These are phyloP conservation scores for Eustalomyia histrio DNA, from an alignment of 2,888 invertebrate genomes.

Conservation along the genomic window DNA sequence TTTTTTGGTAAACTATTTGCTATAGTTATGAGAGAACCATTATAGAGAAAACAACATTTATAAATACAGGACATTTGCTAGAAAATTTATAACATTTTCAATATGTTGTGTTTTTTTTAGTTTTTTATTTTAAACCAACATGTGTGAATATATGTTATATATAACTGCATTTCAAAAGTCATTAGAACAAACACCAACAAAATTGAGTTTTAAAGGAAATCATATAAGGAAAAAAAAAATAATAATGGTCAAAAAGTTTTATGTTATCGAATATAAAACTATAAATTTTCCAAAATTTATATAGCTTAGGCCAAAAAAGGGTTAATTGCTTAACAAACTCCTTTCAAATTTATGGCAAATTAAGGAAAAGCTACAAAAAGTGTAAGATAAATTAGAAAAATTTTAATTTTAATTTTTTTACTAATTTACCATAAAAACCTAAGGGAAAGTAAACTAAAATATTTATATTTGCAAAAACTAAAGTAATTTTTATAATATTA, in stretches of 20 bases:
- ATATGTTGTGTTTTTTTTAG: conserved; percentile 47
- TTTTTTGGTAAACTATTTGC: conserved; percentile 58
- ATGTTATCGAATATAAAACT: conserved; percentile 33
- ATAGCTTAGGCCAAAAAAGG: conserved; percentile 19
- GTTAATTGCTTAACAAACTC: conserved; percentile 57
- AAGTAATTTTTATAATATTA: too few species aligned
- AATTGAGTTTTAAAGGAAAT: neutral
- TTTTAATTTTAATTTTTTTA: too few species aligned
- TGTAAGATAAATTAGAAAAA: neutral
- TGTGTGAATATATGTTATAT: neutral
- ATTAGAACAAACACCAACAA: conserved; percentile 16
- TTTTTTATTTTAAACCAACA: conserved; percentile 9
- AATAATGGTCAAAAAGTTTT: conserved; percentile 47
- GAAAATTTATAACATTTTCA: conserved; percentile 60
- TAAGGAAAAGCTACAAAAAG: conserved; percentile 41
- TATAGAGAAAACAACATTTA: conserved; percentile 45
- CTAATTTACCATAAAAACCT: neutral
- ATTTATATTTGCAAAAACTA: too few species aligned
- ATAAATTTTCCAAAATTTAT: conserved; percentile 48
- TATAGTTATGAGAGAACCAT: conserved; percentile 28
- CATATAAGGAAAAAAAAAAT: conserved; percentile 3
- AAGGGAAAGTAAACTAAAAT: too few species aligned
- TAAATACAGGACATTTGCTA: conserved; percentile 46
- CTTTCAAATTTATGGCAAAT: conserved; percentile 59
- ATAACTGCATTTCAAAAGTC: conserved; percentile 27